Conservation (phyloP, 2,888 invertebrate species). For the Drosophila formosana region DNA sequence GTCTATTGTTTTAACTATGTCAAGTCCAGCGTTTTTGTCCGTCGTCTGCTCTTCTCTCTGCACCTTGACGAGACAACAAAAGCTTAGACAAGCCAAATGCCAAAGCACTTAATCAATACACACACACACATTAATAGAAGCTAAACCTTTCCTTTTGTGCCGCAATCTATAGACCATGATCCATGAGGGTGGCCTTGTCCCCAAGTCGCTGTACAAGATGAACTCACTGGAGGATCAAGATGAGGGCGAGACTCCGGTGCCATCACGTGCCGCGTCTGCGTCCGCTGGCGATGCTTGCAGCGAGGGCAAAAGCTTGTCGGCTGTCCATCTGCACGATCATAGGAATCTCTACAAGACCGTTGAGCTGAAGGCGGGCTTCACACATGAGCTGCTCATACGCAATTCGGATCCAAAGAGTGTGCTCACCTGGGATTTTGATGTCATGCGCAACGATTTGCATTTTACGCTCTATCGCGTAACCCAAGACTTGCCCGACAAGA, state of each 20-base stretch:
- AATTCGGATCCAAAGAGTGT: conserved; percentile 95
- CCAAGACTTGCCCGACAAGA: conserved; percentile 78
- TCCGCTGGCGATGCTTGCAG: conserved; percentile 17
- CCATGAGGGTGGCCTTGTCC: conserved; percentile 94
- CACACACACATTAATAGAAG: conserved; percentile 3
- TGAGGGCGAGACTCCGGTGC: conserved; percentile 39
- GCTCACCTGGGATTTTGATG: conserved; percentile 98
- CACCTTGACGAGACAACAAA: conserved; percentile 26
- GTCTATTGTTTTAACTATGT: conserved; percentile 43
- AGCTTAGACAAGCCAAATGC: conserved; percentile 25
- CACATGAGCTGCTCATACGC: conserved; percentile 91
- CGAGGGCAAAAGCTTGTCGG: conserved; percentile 62
- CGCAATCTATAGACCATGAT: conserved; percentile 89
- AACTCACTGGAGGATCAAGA: conserved; percentile 82
- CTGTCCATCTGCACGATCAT: conserved; percentile 76
- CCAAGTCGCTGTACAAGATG: conserved; percentile 93
- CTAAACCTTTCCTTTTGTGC: conserved; percentile 26
- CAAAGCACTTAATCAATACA: conserved; percentile 7
- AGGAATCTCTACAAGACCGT: conserved; percentile 84
- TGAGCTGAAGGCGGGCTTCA: conserved; percentile 86
- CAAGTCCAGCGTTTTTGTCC: conserved; percentile 41
- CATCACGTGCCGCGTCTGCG: conserved; percentile 34
- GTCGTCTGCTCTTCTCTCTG: conserved; percentile 19
- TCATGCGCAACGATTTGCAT: conserved; percentile 94
- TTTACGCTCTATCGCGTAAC: conserved; percentile 89